Conservation (phyloP, 35 echinoderm and acorn worm species). For the Apostichopus californicus region DNA sequence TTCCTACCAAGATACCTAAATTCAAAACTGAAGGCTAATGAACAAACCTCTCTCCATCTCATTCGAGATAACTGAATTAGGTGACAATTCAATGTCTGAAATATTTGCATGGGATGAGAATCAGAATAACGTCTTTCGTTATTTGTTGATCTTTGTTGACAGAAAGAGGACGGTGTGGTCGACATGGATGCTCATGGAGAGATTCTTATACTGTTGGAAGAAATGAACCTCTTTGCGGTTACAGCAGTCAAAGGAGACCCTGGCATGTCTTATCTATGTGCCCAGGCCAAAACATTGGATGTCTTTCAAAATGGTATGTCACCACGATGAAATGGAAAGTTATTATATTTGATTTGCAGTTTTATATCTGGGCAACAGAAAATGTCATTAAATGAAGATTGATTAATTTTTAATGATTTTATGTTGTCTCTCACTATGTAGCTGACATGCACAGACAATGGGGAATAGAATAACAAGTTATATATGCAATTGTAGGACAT, state of each 20-base stretch:
- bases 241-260: conserved; percentile 79
- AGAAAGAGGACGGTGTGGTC: conserved; percentile 4
- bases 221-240: conserved; percentile 79
- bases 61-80: no score
- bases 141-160: not conserved
- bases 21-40: no score
- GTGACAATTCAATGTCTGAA: no score
- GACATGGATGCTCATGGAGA: conserved; percentile 64
- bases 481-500: no score
- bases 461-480: no score
- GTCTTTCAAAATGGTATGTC: conserved; percentile 64
- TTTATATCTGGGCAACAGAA: no score
- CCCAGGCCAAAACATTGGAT: conserved; percentile 73
- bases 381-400: no score
- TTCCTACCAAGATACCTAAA: no score
- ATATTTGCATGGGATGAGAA: no score
- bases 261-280: conserved; percentile 75
- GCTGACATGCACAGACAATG: not conserved
- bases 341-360: not conserved
- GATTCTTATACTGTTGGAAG: conserved; percentile 77
- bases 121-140: no score
- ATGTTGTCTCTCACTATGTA: not conserved
- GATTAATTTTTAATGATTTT: not conserved
- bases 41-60: no score
- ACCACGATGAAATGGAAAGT: conserved; percentile 36